Conservation (phyloP, 2,113 vertebrate species). For the Pogonocichla stellata region DNA sequence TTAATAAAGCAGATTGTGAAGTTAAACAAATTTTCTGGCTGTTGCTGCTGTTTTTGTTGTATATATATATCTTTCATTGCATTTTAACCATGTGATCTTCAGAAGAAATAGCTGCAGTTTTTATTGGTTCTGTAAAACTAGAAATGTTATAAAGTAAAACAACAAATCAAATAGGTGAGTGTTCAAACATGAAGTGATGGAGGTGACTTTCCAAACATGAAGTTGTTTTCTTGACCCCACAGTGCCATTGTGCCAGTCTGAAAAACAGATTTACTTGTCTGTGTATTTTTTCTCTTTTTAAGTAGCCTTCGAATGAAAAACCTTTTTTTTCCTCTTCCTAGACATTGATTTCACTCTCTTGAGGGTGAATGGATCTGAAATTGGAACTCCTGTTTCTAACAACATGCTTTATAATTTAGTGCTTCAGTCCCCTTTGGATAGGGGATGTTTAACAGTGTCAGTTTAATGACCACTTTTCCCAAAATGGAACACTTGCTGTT, state of each 20-base stretch:
- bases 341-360: not conserved
- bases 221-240: not conserved
- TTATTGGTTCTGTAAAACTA: not conserved
- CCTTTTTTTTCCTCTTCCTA: not conserved
- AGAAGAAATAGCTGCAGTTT: not conserved
- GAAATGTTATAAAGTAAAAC: not conserved
- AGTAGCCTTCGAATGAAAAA: not conserved
- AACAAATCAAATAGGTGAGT: not conserved
- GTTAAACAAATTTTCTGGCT: not conserved
- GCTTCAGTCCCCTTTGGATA: not conserved
- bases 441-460: not conserved
- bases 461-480: not conserved
- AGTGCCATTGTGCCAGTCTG: not conserved
- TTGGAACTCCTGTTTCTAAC: not conserved
- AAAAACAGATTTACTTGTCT: not conserved
- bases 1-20: not conserved
- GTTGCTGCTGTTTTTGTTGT: not conserved
- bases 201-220: not conserved
- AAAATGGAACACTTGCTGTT: not conserved
- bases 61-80: not conserved
- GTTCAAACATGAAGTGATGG: not conserved
- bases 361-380: not conserved
- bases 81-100: not conserved
- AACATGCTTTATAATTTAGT: not conserved
- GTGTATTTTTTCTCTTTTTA: not conserved